phyloP scores from a whole-genome alignment of 2,888 invertebrate genomes.

The Scaeva pyrastri region DNA sequence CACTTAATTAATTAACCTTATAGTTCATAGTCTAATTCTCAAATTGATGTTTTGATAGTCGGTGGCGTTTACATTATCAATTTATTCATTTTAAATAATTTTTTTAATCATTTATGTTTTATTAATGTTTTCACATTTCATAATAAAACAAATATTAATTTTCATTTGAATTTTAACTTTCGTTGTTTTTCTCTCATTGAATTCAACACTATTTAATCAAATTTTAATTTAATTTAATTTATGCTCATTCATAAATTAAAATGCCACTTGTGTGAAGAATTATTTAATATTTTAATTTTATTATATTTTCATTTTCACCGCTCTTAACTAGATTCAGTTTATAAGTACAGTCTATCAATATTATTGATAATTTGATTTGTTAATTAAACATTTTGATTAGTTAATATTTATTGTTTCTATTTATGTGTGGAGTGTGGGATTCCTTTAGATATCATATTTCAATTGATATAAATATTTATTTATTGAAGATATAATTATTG shows the following conservation, averaged over 20 bases:
- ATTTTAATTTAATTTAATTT: not conserved
- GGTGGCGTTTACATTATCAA: no score
- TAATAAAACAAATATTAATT: no score
- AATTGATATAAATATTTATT: not conserved
- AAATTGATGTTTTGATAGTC: no score
- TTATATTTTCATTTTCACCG: not conserved
- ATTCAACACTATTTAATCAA: not conserved
- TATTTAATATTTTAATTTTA: no score
- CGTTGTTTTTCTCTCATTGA: no score
- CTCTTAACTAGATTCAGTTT: not conserved
- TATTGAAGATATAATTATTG: not conserved
- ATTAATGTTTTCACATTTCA: no score
- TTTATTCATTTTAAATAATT: no score
- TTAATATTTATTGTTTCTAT: not conserved
- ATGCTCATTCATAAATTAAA: not conserved
- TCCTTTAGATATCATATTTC: not conserved
- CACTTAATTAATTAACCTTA: no score
- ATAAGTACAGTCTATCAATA: no score
- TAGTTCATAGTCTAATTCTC: no score
- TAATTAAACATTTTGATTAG: conserved; percentile 4
- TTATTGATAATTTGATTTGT: conserved; percentile 5
- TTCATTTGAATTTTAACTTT: no score
- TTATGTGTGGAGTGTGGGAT: not conserved
- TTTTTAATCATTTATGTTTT: no score
- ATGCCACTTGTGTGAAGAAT: not conserved